Evolutionary conservation across 2,113 vertebrate genomes (phyloP), one percentile per base, ranked within the genome.

Genomic region (Gobius niger): DNA sequence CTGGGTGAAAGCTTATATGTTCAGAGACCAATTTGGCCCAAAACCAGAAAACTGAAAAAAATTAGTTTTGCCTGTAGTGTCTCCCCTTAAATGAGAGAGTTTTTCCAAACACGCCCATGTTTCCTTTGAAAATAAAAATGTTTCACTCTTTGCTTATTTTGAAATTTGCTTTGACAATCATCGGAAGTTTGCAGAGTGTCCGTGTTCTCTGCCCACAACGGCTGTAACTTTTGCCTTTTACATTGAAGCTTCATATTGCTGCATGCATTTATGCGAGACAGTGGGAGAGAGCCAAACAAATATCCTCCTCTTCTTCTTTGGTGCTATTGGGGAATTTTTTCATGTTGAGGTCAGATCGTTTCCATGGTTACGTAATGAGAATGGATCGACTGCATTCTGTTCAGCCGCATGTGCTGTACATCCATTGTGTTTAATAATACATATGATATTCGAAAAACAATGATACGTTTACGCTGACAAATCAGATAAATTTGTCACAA

Each of bases 321-420:
- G 18, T 54, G 8, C 42, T 65, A 62, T 71, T 41, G 7, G 40
- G 46, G 42, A 44, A 72, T 75, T 66, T 34, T 34, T 63, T 68
- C 24, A 53, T 47, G 62, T 62, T 42, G 65, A 67, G 62, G 73
- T 24, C 64, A 63, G 50, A 19, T 49, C 14, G 79, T 89, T 67
- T 65, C 76, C 82, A 76, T 76, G 65, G 82, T 63, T 77, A 82
- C 75, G 66, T 53, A 66, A 66, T 68, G 64, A 73, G 44, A 78
- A 72, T 42, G 34, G 9, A 44, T 53, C 69, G n/a, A 44, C 52
- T 44, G 24, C 50, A n/a, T 49, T 16, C 12, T 47, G 7, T 65
- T 44, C 34, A 41, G 40, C 56, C 42, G 9, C 14, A 5, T 10
- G 34, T 42, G 34, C 3, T 7, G 42, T 9, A 60, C 34, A n/a